Evolutionary conservation across 2,888 invertebrate species (phyloP), one percentile per base, ranked within the genome.

Genomic region (Pogonocherus hispidulus): DNA sequence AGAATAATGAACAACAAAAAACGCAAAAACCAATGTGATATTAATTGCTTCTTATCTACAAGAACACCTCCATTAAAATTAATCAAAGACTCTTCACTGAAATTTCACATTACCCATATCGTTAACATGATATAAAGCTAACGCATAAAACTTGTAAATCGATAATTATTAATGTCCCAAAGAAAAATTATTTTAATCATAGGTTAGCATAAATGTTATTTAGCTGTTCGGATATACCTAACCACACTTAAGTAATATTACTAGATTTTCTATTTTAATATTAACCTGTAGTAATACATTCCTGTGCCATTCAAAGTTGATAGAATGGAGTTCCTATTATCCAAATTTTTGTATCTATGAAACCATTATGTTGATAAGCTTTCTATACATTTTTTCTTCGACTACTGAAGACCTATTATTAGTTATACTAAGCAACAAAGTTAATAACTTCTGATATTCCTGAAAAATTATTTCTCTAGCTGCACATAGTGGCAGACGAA

Each of bases 41-140:
- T 37, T 20, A 55, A 55, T 55, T 55, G 37, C 20, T 55, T 19
- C 3, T 41, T 55, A 55, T 55, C 22, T 35, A 37, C 6, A 37
- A 20, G 55, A 37, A 41, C 16, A 3, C 11, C 35, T 55, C 19
- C n/a, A 35, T 3, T 35, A 19, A 19, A 55, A 55, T 55, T 55
- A 55, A 55, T 41, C 35, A 55, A 20, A 37, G 32, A 16, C 8
- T 37, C 27, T 47, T 22, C 18, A 20, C 3, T 47, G 14, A 47
- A 47, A 41, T 41, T 41, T 32, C 18, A 18, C 32, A 27, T 20
- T 35, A 41, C 5, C 3, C 8, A 27, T 2, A 11, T 19, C 11
- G 19, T 1, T n/a, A 55, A 37, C 20, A 55, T 14, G 11, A n/a
- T 41, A 14, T 41, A 41, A n/a, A 9, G 14, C 20, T 35, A 16